These are phyloP conservation scores for Gambusia affinis DNA, from an alignment of 2,113 vertebrate genomes.

Conservation along the genomic window DNA sequence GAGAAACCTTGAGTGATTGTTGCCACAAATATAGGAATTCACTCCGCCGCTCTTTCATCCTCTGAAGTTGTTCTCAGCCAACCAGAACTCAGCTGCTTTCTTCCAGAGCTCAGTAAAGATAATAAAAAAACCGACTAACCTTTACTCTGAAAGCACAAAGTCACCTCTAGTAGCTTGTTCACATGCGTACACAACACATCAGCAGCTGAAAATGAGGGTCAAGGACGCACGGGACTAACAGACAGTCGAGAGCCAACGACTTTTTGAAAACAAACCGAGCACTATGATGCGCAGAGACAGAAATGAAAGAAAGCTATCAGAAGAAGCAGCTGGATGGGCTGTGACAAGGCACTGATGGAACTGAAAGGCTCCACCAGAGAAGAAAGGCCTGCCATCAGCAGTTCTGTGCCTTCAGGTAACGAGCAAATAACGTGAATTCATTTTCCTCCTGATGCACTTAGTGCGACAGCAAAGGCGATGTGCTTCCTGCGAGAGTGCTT, in stretches of 20 bases:
- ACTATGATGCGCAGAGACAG: constrained; percentile 12
- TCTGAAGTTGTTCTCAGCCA: constrained; percentile 7
- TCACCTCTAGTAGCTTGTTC: constrained; percentile 45
- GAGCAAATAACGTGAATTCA: constrained; percentile 56
- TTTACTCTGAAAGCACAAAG: constrained; percentile 37
- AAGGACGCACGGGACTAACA: constrained; percentile 55
- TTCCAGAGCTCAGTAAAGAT: constrained; percentile 27
- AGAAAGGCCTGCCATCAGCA: constrained; percentile 69
- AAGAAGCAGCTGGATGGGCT: constrained; percentile 57
- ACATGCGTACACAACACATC: constrained; percentile 25
- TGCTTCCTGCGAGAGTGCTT: constrained; percentile 58
- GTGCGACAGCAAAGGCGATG: constrained; percentile 23
- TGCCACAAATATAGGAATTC: constrained; percentile 13
- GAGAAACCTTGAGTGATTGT: constrained; percentile 49
- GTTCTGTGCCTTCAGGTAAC: constrained; percentile 63
- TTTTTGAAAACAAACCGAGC: constrained; percentile 48
- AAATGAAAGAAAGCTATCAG: constrained; percentile 70
- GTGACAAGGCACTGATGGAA: constrained; percentile 64
- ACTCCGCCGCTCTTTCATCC: neutral
- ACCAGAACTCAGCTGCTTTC: constrained; percentile 15
- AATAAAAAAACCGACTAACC: constrained; percentile 1
- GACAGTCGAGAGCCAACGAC: constrained; percentile 43
- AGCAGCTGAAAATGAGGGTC: constrained; percentile 43
- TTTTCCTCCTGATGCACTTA: constrained; percentile 51
- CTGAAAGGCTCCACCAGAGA: constrained; percentile 43